Evolutionary conservation across 92 coral and sea anemone genomes (phyloP).

Genomic region (Palythoa grandiflora): DNA sequence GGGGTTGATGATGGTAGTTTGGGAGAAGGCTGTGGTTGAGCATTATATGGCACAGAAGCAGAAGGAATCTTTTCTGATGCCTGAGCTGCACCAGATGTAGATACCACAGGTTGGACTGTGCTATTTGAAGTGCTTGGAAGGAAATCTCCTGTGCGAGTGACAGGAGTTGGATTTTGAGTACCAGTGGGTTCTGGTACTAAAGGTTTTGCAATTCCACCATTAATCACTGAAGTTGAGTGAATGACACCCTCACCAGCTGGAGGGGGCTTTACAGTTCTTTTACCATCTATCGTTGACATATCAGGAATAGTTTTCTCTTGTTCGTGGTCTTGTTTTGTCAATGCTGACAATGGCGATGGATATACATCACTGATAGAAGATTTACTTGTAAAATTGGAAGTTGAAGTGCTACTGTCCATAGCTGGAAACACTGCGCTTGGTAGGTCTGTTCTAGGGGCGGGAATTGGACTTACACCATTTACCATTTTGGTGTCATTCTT

Average conservation of each 20-base stretch:
- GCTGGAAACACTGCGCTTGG: neutral
- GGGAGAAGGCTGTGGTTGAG: constrained; percentile 5
- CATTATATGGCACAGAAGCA: neutral
- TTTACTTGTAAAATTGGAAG: neutral
- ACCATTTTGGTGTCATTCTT: neutral
- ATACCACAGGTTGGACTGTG: neutral
- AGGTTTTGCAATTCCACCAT: neutral
- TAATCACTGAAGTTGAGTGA: neutral
- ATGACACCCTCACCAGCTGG: neutral
- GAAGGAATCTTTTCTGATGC: neutral
- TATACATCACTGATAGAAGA: neutral
- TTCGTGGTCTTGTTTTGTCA: neutral
- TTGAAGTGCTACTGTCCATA: constrained; percentile 8
- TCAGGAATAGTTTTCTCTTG: neutral
- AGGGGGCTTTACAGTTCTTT: neutral
- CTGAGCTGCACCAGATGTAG: constrained; percentile 2
- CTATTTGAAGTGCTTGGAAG: neutral
- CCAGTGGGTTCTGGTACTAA: constrained; percentile 16
- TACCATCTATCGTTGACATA: neutral
- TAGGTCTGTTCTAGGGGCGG: constrained; percentile 26
- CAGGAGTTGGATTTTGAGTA: constrained; percentile 7
- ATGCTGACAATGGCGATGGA: neutral
- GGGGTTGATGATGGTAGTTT: neutral
- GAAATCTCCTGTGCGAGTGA: neutral
- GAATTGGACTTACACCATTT: neutral